These are phyloP conservation scores for Spodoptera litura DNA, from an alignment of 1,140 invertebrate species.

Conservation along the genomic window DNA sequence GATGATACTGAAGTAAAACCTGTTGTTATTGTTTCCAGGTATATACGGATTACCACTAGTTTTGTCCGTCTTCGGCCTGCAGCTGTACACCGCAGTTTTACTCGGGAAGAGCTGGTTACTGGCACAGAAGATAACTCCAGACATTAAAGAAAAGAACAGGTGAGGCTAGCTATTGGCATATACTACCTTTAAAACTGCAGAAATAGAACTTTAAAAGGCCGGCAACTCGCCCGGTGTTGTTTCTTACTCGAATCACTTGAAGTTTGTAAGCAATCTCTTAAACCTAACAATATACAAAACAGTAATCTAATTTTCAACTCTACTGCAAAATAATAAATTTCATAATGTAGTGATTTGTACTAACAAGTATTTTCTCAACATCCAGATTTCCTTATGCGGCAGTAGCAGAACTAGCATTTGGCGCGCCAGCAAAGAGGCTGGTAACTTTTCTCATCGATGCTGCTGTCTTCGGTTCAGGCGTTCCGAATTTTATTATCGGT, in stretches of 20 bases:
- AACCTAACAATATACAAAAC: too few species aligned
- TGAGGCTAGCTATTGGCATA: conserved; percentile 57
- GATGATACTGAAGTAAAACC: not conserved
- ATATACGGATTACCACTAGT: conserved; percentile 90
- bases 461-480: conserved; percentile 90
- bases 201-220: too few species aligned
- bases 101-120: conserved; percentile 92
- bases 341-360: not conserved
- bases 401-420: conserved; percentile 91
- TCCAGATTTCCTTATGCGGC: conserved; percentile 91
- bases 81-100: conserved; percentile 92
- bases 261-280: too few species aligned
- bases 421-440: conserved; percentile 85
- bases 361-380: not conserved
- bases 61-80: conserved; percentile 88
- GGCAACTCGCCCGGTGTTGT: too few species aligned
- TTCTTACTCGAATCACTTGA: too few species aligned
- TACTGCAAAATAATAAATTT: too few species aligned
- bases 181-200: too few species aligned
- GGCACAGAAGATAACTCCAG: conserved; percentile 89
- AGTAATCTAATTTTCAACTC: too few species aligned
- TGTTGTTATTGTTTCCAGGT: conserved; percentile 82
- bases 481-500: conserved; percentile 93
- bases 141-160: conserved; percentile 89
- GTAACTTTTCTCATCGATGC: conserved; percentile 90